Evolutionary conservation across 2,888 invertebrate species (phyloP).

Genomic region (Ectemnius cavifrons): DNA sequence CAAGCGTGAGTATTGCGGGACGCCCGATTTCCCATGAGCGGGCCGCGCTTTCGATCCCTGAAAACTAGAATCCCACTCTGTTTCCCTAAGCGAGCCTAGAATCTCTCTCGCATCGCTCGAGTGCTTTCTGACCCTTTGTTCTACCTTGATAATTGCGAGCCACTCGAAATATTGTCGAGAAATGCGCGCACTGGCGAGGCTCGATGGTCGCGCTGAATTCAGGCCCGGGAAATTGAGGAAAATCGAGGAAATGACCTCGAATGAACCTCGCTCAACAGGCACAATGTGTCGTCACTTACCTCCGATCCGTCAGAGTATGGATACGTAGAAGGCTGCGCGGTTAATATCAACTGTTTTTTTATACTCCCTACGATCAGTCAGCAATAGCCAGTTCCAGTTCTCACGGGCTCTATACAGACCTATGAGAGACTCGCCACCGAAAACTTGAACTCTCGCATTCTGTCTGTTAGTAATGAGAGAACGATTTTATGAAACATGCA

Average conservation of each 20-base stretch:
- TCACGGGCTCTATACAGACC: too few relatives aligned
- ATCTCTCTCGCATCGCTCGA: slow-evolving; percentile 52
- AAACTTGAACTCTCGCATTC: background rate
- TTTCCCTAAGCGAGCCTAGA: slow-evolving; percentile 64
- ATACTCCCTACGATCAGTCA: background rate
- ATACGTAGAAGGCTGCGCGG: slow-evolving; percentile 34
- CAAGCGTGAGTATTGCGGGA: slow-evolving; percentile 81
- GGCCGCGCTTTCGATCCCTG: slow-evolving; percentile 14
- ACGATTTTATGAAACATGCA: background rate
- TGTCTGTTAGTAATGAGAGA: slow-evolving; percentile 4
- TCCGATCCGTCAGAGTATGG: slow-evolving; percentile 56
- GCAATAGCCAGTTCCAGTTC: too few relatives aligned
- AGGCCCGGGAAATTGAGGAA: slow-evolving; percentile 26
- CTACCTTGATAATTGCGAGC: slow-evolving; percentile 26
- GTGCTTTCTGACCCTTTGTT: slow-evolving; percentile 59
- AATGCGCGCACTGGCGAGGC: background rate
- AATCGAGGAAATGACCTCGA: slow-evolving; percentile 63
- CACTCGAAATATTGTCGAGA: slow-evolving; percentile 11
- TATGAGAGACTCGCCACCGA: too few relatives aligned
- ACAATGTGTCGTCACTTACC: slow-evolving; percentile 63
- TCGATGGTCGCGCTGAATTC: slow-evolving; percentile 1
- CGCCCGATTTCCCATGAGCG: slow-evolving; percentile 22
- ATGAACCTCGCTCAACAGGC: slow-evolving; percentile 72
- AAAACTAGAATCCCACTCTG: slow-evolving; percentile 38
- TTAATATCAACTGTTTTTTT: slow-evolving; percentile 25